Base-by-base conservation (phyloP, 2,113 vertebrate genomes). In the Rhodinocichla rosea region DNA sequence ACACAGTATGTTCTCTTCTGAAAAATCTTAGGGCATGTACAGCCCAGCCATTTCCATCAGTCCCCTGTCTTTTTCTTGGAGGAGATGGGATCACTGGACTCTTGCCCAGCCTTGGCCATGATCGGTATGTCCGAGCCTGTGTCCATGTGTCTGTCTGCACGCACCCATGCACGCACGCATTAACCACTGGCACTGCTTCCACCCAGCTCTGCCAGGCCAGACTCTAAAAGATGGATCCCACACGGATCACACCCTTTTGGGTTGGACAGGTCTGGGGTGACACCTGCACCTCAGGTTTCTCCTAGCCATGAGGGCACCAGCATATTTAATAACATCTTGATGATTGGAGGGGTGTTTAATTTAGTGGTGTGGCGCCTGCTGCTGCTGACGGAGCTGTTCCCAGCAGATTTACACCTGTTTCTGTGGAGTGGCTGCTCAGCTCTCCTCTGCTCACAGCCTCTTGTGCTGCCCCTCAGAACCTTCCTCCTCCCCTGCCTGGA, bases 381-480 rank as follows among this genome's bases (percentile, higher is more conserved):
- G 64, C 86, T 90, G 89, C 80, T 80, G 91, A 89, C 44, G 0
- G 93, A 89, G 94, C 92, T 93, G 69, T 40, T 85, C 83, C 94
- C 69, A 87, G 88, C 64, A 93, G 85, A 94, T 96, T 95, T 91
- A 94, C 94, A 94, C 94, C 94, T 96, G 93, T 95, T 82, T 49
- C 40, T 5, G 26, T 64, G 52, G 63, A 75, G 65, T 40, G 40
- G 60, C 37, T 90, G 80, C 76, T 90, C 76, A 64, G 56, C 28
- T 87, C 73, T 89, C 28, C 52, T 91, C 35, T 6, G 0, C 47
- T 94, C 60, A 40, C 0, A 0, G 53, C 71, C 60, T 71, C 62
- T 77, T 67, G 24, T 4, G 9, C 65, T 75, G 44, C 37, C 89
- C 59, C 71, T 93, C 60, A 77, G 89, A 94, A 56, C 20, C 17